Evolutionary conservation across 2,797 vertebrate genomes (phyloP).

Genomic region (Pangasius macronema): DNA sequence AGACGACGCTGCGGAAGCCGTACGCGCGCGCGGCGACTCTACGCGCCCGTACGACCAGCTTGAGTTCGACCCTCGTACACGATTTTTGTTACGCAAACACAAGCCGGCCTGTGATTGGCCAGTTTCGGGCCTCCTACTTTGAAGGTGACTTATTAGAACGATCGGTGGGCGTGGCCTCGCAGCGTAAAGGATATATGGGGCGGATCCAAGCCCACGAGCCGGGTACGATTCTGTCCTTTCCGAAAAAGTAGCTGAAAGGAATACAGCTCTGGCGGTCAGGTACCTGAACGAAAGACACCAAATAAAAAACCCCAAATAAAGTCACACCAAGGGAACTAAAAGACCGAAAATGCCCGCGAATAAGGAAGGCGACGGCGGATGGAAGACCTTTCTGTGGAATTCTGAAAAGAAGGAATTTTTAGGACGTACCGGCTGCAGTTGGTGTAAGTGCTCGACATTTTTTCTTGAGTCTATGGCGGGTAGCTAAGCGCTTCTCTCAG

Average conservation of each 20-base stretch:
- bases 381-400: slow-evolving; percentile 94
- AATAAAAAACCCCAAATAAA: background rate
- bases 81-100: slow-evolving; percentile 67
- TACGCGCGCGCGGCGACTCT: background rate
- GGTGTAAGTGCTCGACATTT: slow-evolving; percentile 83
- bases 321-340: slow-evolving; percentile 50
- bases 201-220: slow-evolving; percentile 65
- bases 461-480: background rate
- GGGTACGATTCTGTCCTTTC: slow-evolving; percentile 73
- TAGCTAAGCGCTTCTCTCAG: background rate
- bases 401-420: slow-evolving; percentile 93
- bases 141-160: slow-evolving; percentile 70
- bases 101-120: slow-evolving; percentile 69
- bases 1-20: background rate
- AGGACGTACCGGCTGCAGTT: slow-evolving; percentile 90
- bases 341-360: slow-evolving; percentile 82
- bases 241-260: slow-evolving; percentile 58
- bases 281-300: slow-evolving; percentile 3
- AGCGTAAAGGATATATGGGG: slow-evolving; percentile 68
- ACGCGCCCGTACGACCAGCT: background rate
- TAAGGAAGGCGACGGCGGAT: slow-evolving; percentile 88
- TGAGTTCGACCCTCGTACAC: background rate
- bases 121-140: slow-evolving; percentile 62
- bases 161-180: slow-evolving; percentile 68
- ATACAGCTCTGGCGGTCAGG: slow-evolving; percentile 53